Percentiles rank a stretch among this genome's conserved stretches.
Evolutionary conservation across 2,888 invertebrate species (phyloP).

Genomic region (Cheilosia impressa): DNA sequence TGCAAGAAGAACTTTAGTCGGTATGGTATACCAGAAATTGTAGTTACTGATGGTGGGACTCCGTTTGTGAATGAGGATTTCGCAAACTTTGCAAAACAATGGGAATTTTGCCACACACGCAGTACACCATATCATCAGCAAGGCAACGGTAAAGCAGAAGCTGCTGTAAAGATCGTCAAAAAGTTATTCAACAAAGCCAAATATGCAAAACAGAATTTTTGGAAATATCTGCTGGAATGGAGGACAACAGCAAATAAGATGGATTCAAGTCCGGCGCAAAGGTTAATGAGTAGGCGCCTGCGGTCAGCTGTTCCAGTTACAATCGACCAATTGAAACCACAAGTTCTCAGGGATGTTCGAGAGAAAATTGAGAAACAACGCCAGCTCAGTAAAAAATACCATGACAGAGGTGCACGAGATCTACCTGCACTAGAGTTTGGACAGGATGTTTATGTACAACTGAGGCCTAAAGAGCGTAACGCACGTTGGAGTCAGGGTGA

Average conservation of each 20-base stretch:
- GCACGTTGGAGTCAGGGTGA: too few species aligned
- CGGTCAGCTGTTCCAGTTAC: too few species aligned
- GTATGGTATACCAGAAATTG: slow-evolving; percentile 46
- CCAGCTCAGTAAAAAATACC: too few species aligned
- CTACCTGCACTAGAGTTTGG: too few species aligned
- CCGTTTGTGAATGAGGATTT: slow-evolving; percentile 19
- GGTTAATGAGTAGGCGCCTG: slow-evolving; percentile 33
- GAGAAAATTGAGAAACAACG: too few species aligned
- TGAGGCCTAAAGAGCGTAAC: too few species aligned
- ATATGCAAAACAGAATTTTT: slow-evolving; percentile 24
- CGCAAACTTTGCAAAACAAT: slow-evolving; percentile 15
- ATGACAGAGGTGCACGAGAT: too few species aligned
- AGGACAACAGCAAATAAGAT: slow-evolving; percentile 31
- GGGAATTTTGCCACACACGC: slow-evolving; percentile 39
- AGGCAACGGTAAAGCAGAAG: slow-evolving; percentile 44
- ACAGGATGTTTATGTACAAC: too few species aligned
- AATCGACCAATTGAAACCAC: too few species aligned
- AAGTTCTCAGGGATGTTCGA: too few species aligned
- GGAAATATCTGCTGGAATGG: slow-evolving; percentile 29
- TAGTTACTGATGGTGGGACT: slow-evolving; percentile 28
- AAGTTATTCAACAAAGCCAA: slow-evolving; percentile 17
- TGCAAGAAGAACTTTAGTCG: slow-evolving; percentile 51
- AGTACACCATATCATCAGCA: slow-evolving; percentile 52
- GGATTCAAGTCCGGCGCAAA: slow-evolving; percentile 11
- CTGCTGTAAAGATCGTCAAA: slow-evolving; percentile 29